Base-by-base conservation (phyloP, 1,140 invertebrate species). In the Drosophila simulans region DNA sequence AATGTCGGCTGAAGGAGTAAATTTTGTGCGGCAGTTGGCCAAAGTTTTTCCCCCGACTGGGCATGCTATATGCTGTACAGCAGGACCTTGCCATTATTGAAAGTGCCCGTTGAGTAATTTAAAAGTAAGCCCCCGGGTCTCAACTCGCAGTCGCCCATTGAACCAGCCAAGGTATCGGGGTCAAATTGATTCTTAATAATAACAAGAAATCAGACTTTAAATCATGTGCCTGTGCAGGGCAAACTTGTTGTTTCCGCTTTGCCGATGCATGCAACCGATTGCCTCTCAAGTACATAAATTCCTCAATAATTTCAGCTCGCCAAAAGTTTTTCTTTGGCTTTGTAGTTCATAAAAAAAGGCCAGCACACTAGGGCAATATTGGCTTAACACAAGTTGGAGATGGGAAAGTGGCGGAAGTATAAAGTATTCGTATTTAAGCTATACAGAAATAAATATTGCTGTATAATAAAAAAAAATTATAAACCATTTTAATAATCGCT, bases 61-160 rank as follows among this genome's bases (percentile, higher is more conserved):
- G 51, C 58, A 75, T 64, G 70, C 56, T 74, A 31, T 31, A 31
- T 31, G 31, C 8, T 31, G 25, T 27, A 15, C 13, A 27, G 46
- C 11, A 43, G 69, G 69, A 73, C 71, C 71, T 74, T 64, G 57
- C 75, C 65, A 80, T 88, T 86, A 89, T 89, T 83, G 83, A 79
- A 86, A 83, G 83, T 88, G 80, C 79, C 58, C 79, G 79, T 65
- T 73, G 83, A 88, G 83, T 86, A 86, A 86, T 86, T 86, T 86
- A 77, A 86, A 86, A 86, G 84, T 86, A 88, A 79, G 74, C 45
- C 72, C 37, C 40, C 49, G 58, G 60, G 40, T 12, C 58, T 11
- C 55, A 75, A 79, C 62, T 69, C 80, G 80, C 63, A 70, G 56
- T 62, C 54, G 54, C 48, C 73, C 69, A 43, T 68, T 37, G 51